phyloP scores from a whole-genome alignment of 2,797 vertebrate species.

The Sebastes minor region DNA sequence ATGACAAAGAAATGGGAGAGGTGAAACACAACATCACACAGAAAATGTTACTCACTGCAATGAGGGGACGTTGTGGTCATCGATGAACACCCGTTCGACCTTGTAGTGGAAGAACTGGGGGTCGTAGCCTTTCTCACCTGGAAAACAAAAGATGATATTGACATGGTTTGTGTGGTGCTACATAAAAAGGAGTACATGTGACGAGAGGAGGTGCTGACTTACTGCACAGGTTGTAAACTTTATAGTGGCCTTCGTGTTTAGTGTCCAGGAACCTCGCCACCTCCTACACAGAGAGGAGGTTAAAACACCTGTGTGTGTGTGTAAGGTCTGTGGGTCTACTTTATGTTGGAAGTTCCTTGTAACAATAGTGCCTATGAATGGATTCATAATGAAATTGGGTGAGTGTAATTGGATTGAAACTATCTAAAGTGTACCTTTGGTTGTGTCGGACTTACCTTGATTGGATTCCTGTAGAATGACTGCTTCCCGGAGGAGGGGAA shows the following conservation, averaged over 20 bases:
- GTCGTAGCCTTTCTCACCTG: constrained; percentile 95
- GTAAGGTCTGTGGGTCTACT: not conserved
- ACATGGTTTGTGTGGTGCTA: not conserved
- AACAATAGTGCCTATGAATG: not conserved
- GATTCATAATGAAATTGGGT: not conserved
- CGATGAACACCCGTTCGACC: constrained; percentile 91
- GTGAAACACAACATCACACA: not conserved
- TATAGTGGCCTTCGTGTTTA: constrained; percentile 92
- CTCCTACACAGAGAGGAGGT: constrained; percentile 80
- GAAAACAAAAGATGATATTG: not conserved
- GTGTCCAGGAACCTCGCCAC: constrained; percentile 92
- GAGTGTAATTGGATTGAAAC: not conserved
- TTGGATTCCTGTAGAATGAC: constrained; percentile 95
- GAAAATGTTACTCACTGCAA: constrained; percentile 84
- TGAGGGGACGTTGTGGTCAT: constrained; percentile 94
- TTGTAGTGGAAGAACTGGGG: constrained; percentile 91
- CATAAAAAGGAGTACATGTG: not conserved
- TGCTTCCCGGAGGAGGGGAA: constrained; percentile 95
- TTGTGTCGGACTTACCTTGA: constrained; percentile 79
- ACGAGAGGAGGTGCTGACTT: constrained; percentile 69
- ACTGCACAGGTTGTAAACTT: constrained; percentile 99
- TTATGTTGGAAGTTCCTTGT: not conserved
- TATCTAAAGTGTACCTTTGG: not conserved
- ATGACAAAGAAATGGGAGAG: not conserved
- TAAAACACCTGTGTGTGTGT: not conserved